Base-by-base conservation (phyloP, 2,113 vertebrate species). In the Percina caprodes region DNA sequence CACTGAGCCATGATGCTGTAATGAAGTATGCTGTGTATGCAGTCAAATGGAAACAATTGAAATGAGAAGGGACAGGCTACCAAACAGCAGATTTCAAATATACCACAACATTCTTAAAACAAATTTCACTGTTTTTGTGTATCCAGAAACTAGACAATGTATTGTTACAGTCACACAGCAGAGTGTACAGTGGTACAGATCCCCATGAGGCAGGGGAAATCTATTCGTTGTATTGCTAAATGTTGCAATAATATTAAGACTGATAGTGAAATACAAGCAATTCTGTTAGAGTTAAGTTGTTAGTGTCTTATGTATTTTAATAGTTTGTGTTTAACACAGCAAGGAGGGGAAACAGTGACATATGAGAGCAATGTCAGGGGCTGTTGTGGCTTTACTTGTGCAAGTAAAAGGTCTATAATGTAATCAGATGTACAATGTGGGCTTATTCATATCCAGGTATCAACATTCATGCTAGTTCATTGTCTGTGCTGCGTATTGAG, bases 11-110 rank as follows among this genome's bases (percentile, higher is more conserved):
- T 56, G 24, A 60, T 18, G n/a, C 0, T 9, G 14, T n/a, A 35
- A 39, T 71, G 1, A 71, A 75, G 74, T 56, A 8, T 39, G 42
- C 33, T 80, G 10, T 45, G 14, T 30, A 55, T 71, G 46, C 6
- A 80, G 7, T 52, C 59, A 52, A 33, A 74, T 46, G 46, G 62
- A 46, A 60, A 69, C 55, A 30, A 65, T 39, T 52, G 3, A 30
- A 30, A 30, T 30, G 3, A 30, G 35, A 69, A 58, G 21, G n/a
- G n/a, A 14, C 26, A 15, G 58, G 12, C 1, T 26, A 19, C 2
- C 19, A 39, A 54, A 51, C 18, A 13, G 19, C 0, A 49, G 23
- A 61, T 45, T 15, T 60, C 19, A 33, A 51, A 21, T 18, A 68
- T n/a, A 21, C 3, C 42, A 66, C 24, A 16, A 19, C 3, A 48